Base-by-base conservation (phyloP, 2,113 vertebrate genomes). In the Empidonax traillii region DNA sequence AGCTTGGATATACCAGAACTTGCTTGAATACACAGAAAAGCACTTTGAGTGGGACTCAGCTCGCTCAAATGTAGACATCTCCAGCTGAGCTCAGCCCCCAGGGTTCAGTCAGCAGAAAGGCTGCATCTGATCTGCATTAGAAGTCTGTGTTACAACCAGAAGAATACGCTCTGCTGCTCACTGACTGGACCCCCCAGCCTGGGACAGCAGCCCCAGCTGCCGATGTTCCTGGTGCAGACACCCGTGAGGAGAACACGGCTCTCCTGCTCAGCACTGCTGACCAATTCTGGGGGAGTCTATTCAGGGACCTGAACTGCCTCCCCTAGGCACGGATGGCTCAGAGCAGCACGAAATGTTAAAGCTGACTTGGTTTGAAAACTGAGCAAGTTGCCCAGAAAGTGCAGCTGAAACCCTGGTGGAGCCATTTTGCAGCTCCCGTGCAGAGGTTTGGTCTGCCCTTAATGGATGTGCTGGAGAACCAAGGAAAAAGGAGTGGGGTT, bases 341-440 rank as follows among this genome's bases (percentile, higher is more conserved):
- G 43, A 76, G 65, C 8, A 3, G n/a, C 51, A 59, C 6, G 62
- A 73, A 85, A 52, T 9, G 53, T 8, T 76, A 61, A 88, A 43
- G 85, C 67, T 74, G 63, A 59, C 25, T 85, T 65, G 33, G 33
- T 91, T 14, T 87, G 69, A 79, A 87, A 94, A 69, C 33, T 25
- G 25, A 87, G 35, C 69, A 37, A 44, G 37, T 39, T 76, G 47
- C 5, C 61, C 69, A 78, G 74, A 72, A 84, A 89, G 56, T 19
- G 33, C 25, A 59, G 4, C n/a, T 46, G 51, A 55, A 68, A 51
- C 39, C 14, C 47, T 56, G 66, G 15, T 46, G 52, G 72, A 81
- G 84, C 77, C 87, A 91, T 89, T 95, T 94, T 53, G 77, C 73
- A 87, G 89, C 27, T 91, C 37, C 74, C 52, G 44, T 28, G 71